A percentile compares a stretch with the other conserved stretches of the same genome.
phyloP scores from a whole-genome alignment of 1,140 invertebrate genomes.

The Apocrypta bakeri region DNA sequence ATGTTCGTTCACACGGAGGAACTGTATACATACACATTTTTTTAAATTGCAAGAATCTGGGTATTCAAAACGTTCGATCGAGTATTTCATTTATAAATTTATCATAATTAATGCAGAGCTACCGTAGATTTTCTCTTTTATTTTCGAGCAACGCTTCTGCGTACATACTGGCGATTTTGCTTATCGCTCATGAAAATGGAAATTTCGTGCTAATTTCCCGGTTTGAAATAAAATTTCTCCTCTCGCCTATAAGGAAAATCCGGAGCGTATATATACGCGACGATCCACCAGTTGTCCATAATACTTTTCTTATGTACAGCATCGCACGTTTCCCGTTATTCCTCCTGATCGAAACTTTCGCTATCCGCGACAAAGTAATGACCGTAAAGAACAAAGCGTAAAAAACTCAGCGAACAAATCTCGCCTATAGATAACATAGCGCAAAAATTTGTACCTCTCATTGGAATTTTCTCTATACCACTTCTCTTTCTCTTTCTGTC shows the following conservation, averaged over 20 bases:
- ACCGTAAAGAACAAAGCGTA: neutral
- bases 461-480: neutral
- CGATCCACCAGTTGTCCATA: neutral
- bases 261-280: neutral
- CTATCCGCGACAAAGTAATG: neutral
- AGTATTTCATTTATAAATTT: too few species aligned
- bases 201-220: neutral
- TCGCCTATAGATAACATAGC: neutral
- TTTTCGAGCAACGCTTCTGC: neutral
- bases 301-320: slow-evolving; percentile 1
- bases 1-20: too few species aligned
- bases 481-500: too few species aligned
- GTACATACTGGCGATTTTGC: neutral
- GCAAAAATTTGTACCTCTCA: neutral
- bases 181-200: neutral
- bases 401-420: neutral
- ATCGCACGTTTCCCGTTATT: neutral
- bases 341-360: neutral
- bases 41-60: too few species aligned
- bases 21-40: too few species aligned
- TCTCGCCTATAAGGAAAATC: neutral
- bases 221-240: neutral
- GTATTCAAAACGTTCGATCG: too few species aligned
- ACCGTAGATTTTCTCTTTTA: neutral
- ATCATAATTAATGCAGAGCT: too few species aligned